Percentiles rank a stretch among this genome's conserved stretches.
phyloP scores from a whole-genome alignment of 2,888 invertebrate genomes.

The Acronicta leporina region DNA sequence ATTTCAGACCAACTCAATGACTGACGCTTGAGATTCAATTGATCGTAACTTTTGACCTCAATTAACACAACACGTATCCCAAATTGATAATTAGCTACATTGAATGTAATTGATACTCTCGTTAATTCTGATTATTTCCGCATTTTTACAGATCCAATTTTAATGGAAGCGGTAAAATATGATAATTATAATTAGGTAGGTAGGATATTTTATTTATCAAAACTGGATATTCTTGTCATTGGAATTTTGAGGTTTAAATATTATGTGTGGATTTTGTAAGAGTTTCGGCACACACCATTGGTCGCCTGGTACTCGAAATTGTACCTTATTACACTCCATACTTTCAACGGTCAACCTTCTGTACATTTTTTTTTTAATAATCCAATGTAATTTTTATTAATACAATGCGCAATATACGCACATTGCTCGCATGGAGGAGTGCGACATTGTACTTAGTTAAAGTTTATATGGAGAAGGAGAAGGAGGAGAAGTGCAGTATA shows the following conservation, averaged over 20 bases:
- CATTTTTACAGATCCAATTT: constrained; percentile 14
- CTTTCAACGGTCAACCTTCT: too few relatives aligned
- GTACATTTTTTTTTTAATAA: too few relatives aligned
- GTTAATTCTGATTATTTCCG: constrained; percentile 33
- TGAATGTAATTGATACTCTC: constrained; percentile 21
- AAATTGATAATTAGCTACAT: constrained; percentile 16
- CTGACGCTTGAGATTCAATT: constrained; percentile 13
- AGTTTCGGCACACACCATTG: too few relatives aligned
- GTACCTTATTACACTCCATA: too few relatives aligned
- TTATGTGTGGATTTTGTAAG: not conserved
- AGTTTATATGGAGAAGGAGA: too few relatives aligned
- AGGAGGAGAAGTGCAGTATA: too few relatives aligned
- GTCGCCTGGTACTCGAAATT: too few relatives aligned
- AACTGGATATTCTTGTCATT: constrained; percentile 1
- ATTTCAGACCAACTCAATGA: constrained; percentile 14
- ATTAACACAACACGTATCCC: constrained; percentile 7
- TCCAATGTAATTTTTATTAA: too few relatives aligned
- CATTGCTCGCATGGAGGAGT: too few relatives aligned
- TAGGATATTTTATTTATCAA: not conserved
- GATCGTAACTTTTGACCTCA: constrained; percentile 33
- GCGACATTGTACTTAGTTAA: too few relatives aligned
- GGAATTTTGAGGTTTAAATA: not conserved
- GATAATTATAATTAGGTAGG: constrained; percentile 1
- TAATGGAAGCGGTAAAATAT: constrained; percentile 19
- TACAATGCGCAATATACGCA: too few relatives aligned